Evolutionary conservation across 1,140 invertebrate genomes (phyloP).

Genomic region (Drosophila erecta): DNA sequence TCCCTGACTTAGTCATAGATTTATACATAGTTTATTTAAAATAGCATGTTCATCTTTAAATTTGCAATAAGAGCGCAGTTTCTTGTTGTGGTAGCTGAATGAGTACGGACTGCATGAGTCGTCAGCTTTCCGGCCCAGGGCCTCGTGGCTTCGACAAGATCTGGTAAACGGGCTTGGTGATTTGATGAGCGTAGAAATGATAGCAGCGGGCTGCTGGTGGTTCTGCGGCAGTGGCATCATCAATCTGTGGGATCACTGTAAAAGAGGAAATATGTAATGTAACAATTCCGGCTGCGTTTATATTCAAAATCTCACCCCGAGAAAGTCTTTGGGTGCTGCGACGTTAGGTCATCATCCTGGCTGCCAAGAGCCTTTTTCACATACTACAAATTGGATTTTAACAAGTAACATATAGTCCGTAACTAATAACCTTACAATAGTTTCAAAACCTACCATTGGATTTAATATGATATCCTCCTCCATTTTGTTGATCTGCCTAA

Average conservation of each 20-base stretch:
- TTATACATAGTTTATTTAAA: slow-evolving; percentile 79
- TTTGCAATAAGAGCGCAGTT: slow-evolving; percentile 54
- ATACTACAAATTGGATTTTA: slow-evolving; percentile 85
- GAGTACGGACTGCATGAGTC: slow-evolving; percentile 26
- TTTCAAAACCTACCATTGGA: slow-evolving; percentile 87
- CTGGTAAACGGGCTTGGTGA: slow-evolving; percentile 15
- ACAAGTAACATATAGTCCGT: not conserved
- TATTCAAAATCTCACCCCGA: slow-evolving; percentile 59
- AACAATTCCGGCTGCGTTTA: not conserved
- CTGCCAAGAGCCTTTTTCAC: slow-evolving; percentile 90
- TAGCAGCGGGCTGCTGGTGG: slow-evolving; percentile 37
- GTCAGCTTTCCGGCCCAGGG: slow-evolving; percentile 31
- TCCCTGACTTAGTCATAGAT: slow-evolving; percentile 57
- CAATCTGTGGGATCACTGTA: slow-evolving; percentile 83
- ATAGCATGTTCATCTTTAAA: slow-evolving; percentile 76
- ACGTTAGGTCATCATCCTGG: slow-evolving; percentile 88
- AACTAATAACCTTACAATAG: rapidly evolving
- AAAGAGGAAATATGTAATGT: not conserved
- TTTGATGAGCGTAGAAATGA: slow-evolving; percentile 44
- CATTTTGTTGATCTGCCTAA: slow-evolving; percentile 95
- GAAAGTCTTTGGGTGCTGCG: slow-evolving; percentile 86
- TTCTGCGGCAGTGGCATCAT: slow-evolving; percentile 49
- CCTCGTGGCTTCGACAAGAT: slow-evolving; percentile 21
- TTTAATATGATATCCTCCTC: slow-evolving; percentile 97
- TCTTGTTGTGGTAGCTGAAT: slow-evolving; percentile 39